Conservation (phyloP, 2,888 invertebrate species). For the Criorhina ranunculi region DNA sequence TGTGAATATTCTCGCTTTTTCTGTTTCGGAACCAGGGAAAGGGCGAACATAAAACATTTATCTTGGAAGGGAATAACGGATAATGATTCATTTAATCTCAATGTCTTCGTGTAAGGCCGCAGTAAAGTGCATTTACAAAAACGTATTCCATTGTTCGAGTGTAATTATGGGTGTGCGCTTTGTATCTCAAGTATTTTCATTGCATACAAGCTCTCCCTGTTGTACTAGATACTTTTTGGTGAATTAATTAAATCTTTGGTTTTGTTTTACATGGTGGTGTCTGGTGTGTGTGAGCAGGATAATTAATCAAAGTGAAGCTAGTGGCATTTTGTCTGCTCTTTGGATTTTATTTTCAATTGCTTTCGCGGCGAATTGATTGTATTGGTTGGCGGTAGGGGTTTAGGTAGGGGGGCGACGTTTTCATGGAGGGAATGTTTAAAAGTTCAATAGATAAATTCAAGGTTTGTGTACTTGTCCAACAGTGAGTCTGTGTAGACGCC, state of each 20-base stretch:
- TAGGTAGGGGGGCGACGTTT: no score
- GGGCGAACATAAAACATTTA: conserved; percentile 23
- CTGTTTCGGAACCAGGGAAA: background rate
- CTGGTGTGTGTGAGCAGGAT: conserved; percentile 14
- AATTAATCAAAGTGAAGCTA: conserved; percentile 53
- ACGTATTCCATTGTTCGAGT: conserved; percentile 23
- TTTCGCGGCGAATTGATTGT: background rate
- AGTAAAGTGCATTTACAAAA: conserved; percentile 25
- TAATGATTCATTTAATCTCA: conserved; percentile 39
- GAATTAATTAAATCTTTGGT: conserved; percentile 56
- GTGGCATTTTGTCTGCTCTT: conserved; percentile 3
- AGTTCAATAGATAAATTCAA: no score
- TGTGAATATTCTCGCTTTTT: background rate
- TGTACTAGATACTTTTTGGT: conserved; percentile 8
- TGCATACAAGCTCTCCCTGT: conserved; percentile 6
- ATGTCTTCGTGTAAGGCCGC: conserved; percentile 13
- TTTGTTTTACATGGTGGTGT: conserved; percentile 19
- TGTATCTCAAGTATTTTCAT: background rate
- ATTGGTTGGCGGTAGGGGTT: no score
- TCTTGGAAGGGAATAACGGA: background rate
- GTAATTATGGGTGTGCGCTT: conserved; percentile 33
- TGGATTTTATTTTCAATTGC: background rate
- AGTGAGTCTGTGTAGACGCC: no score
- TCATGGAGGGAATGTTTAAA: no score
- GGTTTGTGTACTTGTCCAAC: no score